A percentile compares a stretch with the other conserved stretches of the same genome.
These are phyloP conservation scores for Drosophila navojoa DNA, from an alignment of 1,140 invertebrate species.

Conservation along the genomic window DNA sequence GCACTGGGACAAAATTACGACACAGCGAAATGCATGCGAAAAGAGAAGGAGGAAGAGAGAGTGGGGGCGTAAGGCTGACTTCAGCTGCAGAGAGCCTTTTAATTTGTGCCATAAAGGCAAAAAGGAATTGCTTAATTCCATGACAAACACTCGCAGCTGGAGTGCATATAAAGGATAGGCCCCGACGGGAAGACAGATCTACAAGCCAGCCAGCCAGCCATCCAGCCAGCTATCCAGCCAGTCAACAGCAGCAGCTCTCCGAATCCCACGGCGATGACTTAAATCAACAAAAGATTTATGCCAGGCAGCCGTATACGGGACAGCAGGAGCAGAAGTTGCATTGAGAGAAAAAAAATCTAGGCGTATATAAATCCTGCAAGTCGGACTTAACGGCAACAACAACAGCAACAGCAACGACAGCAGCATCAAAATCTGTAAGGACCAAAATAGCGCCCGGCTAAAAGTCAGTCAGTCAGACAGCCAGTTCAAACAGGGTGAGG, in stretches of 20 bases:
- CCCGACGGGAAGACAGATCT: slow-evolving; percentile 1
- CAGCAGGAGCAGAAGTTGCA: slow-evolving; percentile 1
- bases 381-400: slow-evolving; percentile 65
- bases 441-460: slow-evolving; percentile 33
- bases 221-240: neutral
- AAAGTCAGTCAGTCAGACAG: slow-evolving; percentile 46
- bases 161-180: slow-evolving; percentile 21
- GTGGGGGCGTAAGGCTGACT: neutral
- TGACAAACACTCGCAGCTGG: slow-evolving; percentile 52
- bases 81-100: slow-evolving; percentile 58
- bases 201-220: neutral
- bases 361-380: slow-evolving; percentile 66
- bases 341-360: slow-evolving; percentile 27
- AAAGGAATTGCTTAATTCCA: slow-evolving; percentile 78
- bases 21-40: slow-evolving; percentile 1
- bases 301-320: slow-evolving; percentile 20
- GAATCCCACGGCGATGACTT: slow-evolving; percentile 57
- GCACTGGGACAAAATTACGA: slow-evolving; percentile 33
- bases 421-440: slow-evolving; percentile 12
- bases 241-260: neutral
- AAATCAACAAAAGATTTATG: slow-evolving; percentile 80
- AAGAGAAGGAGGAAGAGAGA: neutral
- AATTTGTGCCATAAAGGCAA: slow-evolving; percentile 68
- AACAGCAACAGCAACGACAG: slow-evolving; percentile 14
- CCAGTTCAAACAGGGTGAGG: slow-evolving; percentile 1